Base-by-base conservation (phyloP, 2,113 vertebrate species). In the Silurus asotus region DNA sequence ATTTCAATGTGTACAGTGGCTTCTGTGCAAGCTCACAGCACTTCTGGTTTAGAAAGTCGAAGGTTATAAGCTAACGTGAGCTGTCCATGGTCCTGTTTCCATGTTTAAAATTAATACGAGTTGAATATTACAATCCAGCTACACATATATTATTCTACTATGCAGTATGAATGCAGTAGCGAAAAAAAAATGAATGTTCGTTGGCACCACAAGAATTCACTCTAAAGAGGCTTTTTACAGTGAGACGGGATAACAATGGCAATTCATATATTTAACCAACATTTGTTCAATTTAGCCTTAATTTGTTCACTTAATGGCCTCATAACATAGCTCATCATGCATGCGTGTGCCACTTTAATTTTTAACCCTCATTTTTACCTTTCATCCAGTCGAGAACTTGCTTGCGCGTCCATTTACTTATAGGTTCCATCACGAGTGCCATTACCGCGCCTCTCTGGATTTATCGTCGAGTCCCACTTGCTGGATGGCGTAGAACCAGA, bases 331-430 rank as follows among this genome's bases (percentile, higher is more conserved):
- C 78, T 37, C 37, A 62, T 61, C 56, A 23, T 61, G 78, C 58
- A 80, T 58, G 17, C 58, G 10, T 17, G 78, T 80, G 78, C 61
- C 78, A 80, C 28, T 48, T 80, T 75, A 45, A 79, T 37, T 58
- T 7, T 8, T 28, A 78, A 14, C 37, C 58, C 58, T 19, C 15
- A 15, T 51, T 81, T 77, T 88, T 95, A 96, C 95, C 95, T 96
- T 96, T 96, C 95, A 94, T 95, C 94, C 94, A 96, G 93, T 95
- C 95, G 92, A 95, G 94, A 89, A 95, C 95, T 92, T 96, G 94
- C 93, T 96, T 95, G 90, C 92, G 93, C 88, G 91, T 94, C 95
- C 95, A 95, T 94, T 96, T 96, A 92, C 93, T 94, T 93, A 95
- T 95, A 92, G 95, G 94, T 94, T 96, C 94, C 93, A 94, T 96